Percentiles rank a stretch among this genome's conserved stretches.
phyloP scores from a whole-genome alignment of 1,140 invertebrate species.

The Leptoteleia sp. region DNA sequence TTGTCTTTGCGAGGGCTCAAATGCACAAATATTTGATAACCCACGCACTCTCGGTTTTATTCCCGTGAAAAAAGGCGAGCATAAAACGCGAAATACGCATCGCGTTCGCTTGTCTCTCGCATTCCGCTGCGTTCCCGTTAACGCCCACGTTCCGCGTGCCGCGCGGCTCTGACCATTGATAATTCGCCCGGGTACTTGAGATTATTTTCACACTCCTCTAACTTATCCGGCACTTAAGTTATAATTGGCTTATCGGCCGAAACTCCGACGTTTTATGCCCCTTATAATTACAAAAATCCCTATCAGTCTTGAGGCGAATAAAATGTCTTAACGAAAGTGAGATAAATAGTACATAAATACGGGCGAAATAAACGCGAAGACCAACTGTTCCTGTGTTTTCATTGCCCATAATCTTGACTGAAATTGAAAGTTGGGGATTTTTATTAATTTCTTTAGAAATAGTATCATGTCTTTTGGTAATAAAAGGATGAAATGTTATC shows the following conservation, averaged over 20 bases:
- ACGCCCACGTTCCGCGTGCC: constrained; percentile 59
- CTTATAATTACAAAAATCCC: too few species aligned
- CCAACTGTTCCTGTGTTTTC: too few species aligned
- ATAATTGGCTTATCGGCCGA: constrained; percentile 48
- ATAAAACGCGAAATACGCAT: constrained; percentile 64
- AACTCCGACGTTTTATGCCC: too few species aligned
- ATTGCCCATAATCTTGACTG: too few species aligned
- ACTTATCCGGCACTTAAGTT: constrained; percentile 42
- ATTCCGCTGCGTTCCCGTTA: constrained; percentile 63
- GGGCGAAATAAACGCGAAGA: too few species aligned
- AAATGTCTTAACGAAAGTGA: too few species aligned
- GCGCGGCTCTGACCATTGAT: constrained; percentile 53
- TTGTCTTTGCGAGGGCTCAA: constrained; percentile 47
- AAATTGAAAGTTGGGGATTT: too few species aligned
- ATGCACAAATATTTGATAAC: constrained; percentile 59
- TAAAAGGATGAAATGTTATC: too few species aligned
- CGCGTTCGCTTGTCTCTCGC: constrained; percentile 58
- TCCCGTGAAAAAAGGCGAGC: constrained; percentile 52
- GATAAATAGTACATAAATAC: too few species aligned
- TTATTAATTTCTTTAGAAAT: too few species aligned
- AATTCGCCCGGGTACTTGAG: constrained; percentile 39
- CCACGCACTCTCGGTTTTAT: constrained; percentile 36
- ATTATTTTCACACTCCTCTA: constrained; percentile 50
- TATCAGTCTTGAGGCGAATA: too few species aligned
- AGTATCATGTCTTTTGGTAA: too few species aligned